These are phyloP conservation scores for Sthenelais limicola DNA, from an alignment of 2,888 invertebrate genomes.

Conservation along the genomic window DNA sequence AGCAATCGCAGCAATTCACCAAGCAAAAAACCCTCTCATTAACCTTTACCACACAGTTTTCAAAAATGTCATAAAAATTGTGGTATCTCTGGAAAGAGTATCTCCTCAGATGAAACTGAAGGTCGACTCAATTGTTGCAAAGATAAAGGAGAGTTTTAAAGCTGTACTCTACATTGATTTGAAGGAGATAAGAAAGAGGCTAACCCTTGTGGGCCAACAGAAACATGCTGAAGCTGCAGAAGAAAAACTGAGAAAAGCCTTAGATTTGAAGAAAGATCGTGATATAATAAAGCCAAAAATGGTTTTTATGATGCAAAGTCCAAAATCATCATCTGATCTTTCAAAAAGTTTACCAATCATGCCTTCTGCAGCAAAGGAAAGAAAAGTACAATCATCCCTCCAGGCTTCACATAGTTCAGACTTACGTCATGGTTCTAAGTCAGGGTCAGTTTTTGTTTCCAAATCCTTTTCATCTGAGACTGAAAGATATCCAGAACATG, in stretches of 20 bases:
- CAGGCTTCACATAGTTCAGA: too few species aligned
- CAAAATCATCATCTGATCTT: too few species aligned
- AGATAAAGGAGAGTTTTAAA: conserved; percentile 11
- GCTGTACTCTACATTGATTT: conserved; percentile 2
- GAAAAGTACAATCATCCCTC: too few species aligned
- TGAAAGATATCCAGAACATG: too few species aligned
- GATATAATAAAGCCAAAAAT: conserved; percentile 24
- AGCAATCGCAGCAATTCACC: background rate
- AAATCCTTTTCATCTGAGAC: too few species aligned
- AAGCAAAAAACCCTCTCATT: conserved; percentile 20
- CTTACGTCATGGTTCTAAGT: too few species aligned
- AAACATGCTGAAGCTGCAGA: background rate
- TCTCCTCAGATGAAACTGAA: background rate
- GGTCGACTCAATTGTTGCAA: background rate
- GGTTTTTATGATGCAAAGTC: conserved; percentile 27
- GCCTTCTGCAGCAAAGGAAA: too few species aligned
- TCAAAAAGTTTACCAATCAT: too few species aligned
- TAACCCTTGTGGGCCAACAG: conserved; percentile 8
- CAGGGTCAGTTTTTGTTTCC: too few species aligned
- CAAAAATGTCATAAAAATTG: background rate
- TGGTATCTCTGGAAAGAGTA: conserved; percentile 6
- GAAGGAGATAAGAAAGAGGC: background rate
- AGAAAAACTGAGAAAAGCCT: background rate
- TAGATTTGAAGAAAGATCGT: background rate
- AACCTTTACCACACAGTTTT: conserved; percentile 8